These are phyloP conservation scores for Jaculus jaculus DNA, from an alignment of 2,113 vertebrate genomes.

Conservation along the genomic window DNA sequence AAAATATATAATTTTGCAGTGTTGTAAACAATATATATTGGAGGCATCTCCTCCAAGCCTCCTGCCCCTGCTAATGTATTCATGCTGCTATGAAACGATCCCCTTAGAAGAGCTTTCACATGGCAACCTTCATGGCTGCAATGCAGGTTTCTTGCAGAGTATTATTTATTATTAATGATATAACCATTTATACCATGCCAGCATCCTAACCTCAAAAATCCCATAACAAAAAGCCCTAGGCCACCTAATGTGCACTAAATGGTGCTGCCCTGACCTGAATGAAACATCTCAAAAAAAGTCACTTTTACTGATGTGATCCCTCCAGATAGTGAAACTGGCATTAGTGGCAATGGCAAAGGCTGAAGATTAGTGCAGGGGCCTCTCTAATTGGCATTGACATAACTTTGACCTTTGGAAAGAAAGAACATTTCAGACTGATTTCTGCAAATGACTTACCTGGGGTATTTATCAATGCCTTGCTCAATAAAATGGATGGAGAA, in stretches of 20 bases:
- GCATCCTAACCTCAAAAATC: constrained; percentile 42
- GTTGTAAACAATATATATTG: neutral
- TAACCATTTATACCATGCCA: constrained; percentile 15
- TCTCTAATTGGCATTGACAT: constrained; percentile 11
- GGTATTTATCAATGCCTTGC: neutral
- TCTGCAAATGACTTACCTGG: constrained; percentile 49
- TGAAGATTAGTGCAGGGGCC: neutral
- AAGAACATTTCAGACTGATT: constrained; percentile 32
- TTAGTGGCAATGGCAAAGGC: neutral
- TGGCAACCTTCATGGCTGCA: constrained; percentile 37
- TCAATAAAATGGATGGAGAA: constrained; percentile 30
- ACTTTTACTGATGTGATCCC: neutral
- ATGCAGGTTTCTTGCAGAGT: constrained; percentile 52
- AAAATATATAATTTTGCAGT: constrained; percentile 41
- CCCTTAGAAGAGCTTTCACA: neutral
- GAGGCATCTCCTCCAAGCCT: neutral
- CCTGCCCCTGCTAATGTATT: neutral
- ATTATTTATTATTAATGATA: constrained; percentile 69
- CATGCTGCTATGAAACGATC: neutral
- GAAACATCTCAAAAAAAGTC: neutral
- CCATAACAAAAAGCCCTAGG: neutral
- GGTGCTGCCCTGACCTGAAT: neutral
- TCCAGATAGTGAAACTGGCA: neutral
- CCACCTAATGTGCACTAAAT: neutral
- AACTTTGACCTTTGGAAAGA: constrained; percentile 59